Conservation (phyloP, 53 echinoderm and acorn worm genomes). For the Hippasteria phrygiana region DNA sequence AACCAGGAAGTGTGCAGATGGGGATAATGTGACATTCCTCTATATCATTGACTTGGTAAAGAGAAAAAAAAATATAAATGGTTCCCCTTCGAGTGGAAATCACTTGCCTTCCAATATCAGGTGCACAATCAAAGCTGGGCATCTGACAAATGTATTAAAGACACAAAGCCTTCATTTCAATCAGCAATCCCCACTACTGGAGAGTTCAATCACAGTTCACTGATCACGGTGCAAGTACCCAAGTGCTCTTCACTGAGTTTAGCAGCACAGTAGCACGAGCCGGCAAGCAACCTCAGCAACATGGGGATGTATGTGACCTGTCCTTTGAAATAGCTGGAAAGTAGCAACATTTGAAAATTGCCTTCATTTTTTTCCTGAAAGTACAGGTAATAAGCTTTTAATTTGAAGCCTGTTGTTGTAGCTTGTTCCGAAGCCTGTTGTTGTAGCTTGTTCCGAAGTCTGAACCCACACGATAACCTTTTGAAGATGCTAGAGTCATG, state of each 20-base stretch:
- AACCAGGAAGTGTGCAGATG: too few relatives aligned
- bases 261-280: neutral
- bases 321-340: neutral
- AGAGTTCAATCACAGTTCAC: constrained; percentile 3
- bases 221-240: neutral
- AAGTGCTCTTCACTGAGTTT: neutral
- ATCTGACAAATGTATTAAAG: constrained; percentile 7
- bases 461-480: too few relatives aligned
- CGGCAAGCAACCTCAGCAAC: neutral
- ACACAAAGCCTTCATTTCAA: neutral
- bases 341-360: neutral
- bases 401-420: too few relatives aligned
- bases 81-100: neutral
- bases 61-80: neutral
- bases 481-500: too few relatives aligned
- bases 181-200: neutral
- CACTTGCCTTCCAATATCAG: constrained; percentile 4
- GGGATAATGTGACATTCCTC: too few relatives aligned
- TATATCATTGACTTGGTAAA: too few relatives aligned
- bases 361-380: too few relatives aligned
- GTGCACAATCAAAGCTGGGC: neutral
- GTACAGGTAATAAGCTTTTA: too few relatives aligned
- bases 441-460: too few relatives aligned
- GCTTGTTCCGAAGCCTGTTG: too few relatives aligned
- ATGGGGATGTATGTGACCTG: neutral